phyloP scores from a whole-genome alignment of 2,888 invertebrate genomes.

The Athetis lepigone region DNA sequence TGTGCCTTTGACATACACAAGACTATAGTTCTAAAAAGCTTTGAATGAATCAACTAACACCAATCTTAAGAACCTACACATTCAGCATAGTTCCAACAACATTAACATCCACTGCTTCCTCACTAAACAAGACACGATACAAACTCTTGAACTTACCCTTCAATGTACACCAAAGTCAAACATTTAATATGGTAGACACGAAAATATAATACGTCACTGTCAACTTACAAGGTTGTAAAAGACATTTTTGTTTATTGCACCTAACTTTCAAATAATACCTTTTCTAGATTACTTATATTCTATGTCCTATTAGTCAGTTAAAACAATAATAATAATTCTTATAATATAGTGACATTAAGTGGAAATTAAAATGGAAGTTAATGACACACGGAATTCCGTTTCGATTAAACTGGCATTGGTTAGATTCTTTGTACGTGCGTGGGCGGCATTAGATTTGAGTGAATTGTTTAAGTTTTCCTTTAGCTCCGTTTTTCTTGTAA shows the following conservation, averaged over 20 bases:
- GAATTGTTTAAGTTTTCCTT: constrained; percentile 17
- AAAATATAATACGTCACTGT: constrained; percentile 45
- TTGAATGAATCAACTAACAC: constrained; percentile 26
- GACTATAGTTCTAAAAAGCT: constrained; percentile 2
- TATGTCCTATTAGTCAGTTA: constrained; percentile 22
- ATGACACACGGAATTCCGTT: constrained; percentile 46
- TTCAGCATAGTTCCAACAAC: not conserved
- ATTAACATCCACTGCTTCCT: not conserved
- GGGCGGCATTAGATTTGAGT: not conserved
- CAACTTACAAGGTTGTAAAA: constrained; percentile 33
- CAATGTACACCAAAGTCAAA: constrained; percentile 1
- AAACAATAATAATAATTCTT: constrained; percentile 21
- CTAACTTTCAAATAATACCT: constrained; percentile 46
- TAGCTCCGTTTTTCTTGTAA: constrained; percentile 11
- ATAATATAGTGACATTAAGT: constrained; percentile 12
- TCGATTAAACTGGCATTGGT: constrained; percentile 34
- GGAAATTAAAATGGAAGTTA: constrained; percentile 34
- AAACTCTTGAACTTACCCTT: not conserved
- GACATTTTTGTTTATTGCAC: constrained; percentile 47
- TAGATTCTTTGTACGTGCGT: constrained; percentile 38
- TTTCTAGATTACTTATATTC: constrained; percentile 20
- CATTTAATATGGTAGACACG: not conserved
- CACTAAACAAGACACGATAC: not conserved
- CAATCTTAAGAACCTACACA: constrained; percentile 9
- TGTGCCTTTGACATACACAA: not conserved